Evolutionary conservation across 2,113 vertebrate species (phyloP).

Genomic region (Lucifuga dentata): DNA sequence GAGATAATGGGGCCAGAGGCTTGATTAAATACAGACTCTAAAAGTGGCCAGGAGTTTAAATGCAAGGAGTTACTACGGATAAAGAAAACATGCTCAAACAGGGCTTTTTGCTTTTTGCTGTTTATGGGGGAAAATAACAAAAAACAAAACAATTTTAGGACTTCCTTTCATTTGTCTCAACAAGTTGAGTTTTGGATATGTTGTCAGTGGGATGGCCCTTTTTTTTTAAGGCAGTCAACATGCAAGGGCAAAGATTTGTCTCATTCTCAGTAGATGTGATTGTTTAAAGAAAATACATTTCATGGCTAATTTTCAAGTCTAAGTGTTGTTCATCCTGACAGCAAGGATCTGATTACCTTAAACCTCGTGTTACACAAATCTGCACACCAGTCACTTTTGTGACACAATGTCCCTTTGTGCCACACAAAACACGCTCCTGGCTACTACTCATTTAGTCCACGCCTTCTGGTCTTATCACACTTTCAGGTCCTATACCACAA

Average conservation of each 20-base stretch:
- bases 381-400: constrained; percentile 46
- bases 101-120: constrained; percentile 21
- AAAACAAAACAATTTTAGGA: not conserved
- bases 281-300: constrained; percentile 2
- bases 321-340: not conserved
- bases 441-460: constrained; percentile 1
- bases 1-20: constrained; percentile 77
- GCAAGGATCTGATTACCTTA: constrained; percentile 26
- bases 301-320: constrained; percentile 10
- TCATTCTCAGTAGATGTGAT: not conserved
- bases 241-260: not conserved
- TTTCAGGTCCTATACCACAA: not conserved
- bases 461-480: constrained; percentile 14
- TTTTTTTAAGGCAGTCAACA: constrained; percentile 8
- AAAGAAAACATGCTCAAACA: constrained; percentile 25
- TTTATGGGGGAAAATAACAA: not conserved
- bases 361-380: constrained; percentile 47
- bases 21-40: constrained; percentile 81
- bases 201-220: no score
- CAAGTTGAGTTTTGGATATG: no score
- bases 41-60: constrained; percentile 50
- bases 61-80: constrained; percentile 36
- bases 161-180: constrained; percentile 33
- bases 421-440: constrained; percentile 15
- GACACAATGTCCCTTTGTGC: constrained; percentile 23